Evolutionary conservation across 2,888 invertebrate genomes (phyloP), one percentile per base, ranked within the genome.

Genomic region (Caenorhabditis japonica): DNA sequence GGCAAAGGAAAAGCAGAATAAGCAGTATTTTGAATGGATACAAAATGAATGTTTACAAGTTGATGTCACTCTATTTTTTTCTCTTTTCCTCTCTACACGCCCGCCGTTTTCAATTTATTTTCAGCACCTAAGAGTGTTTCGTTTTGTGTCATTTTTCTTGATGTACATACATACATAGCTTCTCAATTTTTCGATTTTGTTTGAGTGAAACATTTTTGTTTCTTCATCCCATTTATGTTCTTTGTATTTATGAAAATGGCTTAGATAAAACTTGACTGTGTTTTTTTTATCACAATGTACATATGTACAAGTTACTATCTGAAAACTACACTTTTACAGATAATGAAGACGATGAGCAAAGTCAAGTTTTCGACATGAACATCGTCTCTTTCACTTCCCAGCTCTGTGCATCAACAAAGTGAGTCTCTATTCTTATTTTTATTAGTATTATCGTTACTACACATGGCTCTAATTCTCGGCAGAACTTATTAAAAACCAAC

Each of bases 311-410:
- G n/a, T n/a, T n/a, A n/a, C n/a, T n/a, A 30, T 30, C 7, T 30
- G 30, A 30, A 30, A 30, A 30, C 30, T 30, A 33, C 36, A 21
- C 34, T 52, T 69, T 71, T 71, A 39, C 58, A 71, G 71, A 43
- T 52, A 64, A 71, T 64, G 71, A 58, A 36, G 60, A 33, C 55
- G 58, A 41, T 43, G 44, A 60, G 56, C 66, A 56, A 51, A 64
- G 39, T 39, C 58, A 62, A 46, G 53, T 41, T 36, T 36, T 62
- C 62, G 53, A 51, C 30, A 74, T 74, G 74, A 74, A 69, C 52
- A 61, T 74, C 47, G 68, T 74, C 58, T 62, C 74, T 15, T 69
- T 74, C 62, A 74, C 74, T 19, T 74, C 74, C 8, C 74, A 74
- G 15, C 62, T 74, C 19, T 74, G 74, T 51, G 68, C 73, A 61